Base-by-base conservation (phyloP, 2,888 invertebrate species). In the Xestobium rufovillosum region DNA sequence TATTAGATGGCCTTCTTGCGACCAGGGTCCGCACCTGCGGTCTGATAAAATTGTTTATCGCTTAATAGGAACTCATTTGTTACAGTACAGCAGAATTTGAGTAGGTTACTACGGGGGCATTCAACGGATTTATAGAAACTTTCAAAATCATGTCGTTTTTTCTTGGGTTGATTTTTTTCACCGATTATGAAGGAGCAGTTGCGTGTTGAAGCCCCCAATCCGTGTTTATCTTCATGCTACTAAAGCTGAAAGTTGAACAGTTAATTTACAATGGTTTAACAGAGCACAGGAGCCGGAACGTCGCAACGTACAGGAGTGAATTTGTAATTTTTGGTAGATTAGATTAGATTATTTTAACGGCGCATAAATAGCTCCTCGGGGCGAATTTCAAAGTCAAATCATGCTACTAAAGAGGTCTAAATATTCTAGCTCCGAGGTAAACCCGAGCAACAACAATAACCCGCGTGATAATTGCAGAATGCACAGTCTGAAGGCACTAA, bases 401-500 rank as follows among this genome's bases (percentile, higher is more conserved):
- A 44, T 53, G 56, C 56, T 56, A 52, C 53, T 57, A 59, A 61
- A 60, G 57, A 57, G 59, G 59, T 48, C 57, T 59, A 60, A 61
- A 57, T 60, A 60, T 60, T 61, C 60, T 51, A 53, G 59, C 59
- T 54, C 44, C 44, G 39, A 52, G 61, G 59, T 60, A 61, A 61
- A 60, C 57, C 58, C 55, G 56, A 60, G 54, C 58, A 60, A 61
- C 60, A 61, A 62, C 60, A 62, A 62, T 62, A 61, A 62, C 61
- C 60, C 61, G 61, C 61, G 60, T 53, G 61, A 63, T 63, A 63
- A 63, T 63, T 63, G 57, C 57, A 50, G 53, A 44, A 49, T 48
- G 53, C 48, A 48, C 38, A 46, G 50, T 48, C 51, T 38, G 48
- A 52, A 48, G 38, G 42, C 41, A 49, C 47, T 50, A 52, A 51